A percentile compares a stretch with the other conserved stretches of the same genome.
These are phyloP conservation scores for Eueides isabella DNA, from an alignment of 1,140 invertebrate species.

Conservation along the genomic window DNA sequence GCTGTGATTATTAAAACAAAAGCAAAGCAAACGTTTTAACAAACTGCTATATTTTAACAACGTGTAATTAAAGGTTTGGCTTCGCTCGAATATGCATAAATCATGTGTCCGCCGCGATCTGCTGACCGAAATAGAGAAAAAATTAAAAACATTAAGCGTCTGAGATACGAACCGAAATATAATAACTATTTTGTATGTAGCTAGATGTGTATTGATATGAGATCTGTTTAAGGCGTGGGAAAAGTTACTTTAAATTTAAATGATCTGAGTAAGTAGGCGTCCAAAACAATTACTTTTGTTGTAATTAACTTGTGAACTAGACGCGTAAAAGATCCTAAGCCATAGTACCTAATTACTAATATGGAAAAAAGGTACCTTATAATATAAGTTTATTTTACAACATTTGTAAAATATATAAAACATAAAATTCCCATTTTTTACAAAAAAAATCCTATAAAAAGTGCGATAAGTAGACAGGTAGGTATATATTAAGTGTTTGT, in stretches of 20 bases:
- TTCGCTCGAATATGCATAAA: conserved; percentile 80
- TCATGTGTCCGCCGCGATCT: conserved; percentile 79
- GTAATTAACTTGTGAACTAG: conserved; percentile 1
- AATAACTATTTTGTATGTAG: conserved; percentile 37
- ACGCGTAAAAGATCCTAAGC: neutral
- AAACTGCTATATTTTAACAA: conserved; percentile 83
- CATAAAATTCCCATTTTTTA: neutral
- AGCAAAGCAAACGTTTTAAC: conserved; percentile 77
- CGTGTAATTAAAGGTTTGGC: conserved; percentile 82
- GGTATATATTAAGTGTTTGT: neutral
- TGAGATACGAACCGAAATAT: conserved; percentile 60
- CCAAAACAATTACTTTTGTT: conserved; percentile 19
- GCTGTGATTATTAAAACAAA: conserved; percentile 77
- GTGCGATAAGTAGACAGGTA: neutral
- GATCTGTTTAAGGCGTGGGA: conserved; percentile 34
- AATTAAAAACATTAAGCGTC: conserved; percentile 78
- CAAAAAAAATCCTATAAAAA: neutral
- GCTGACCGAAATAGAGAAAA: conserved; percentile 81
- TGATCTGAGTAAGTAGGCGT: conserved; percentile 21
- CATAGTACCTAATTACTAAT: neutral
- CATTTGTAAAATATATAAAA: too few species aligned
- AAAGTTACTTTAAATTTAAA: conserved; percentile 29
- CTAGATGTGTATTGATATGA: conserved; percentile 30
- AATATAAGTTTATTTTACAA: neutral
- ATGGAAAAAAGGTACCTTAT: neutral